A percentile compares a stretch with the other conserved stretches of the same genome.
Conservation (phyloP, 1,140 invertebrate genomes). For the Eurosta solidaginis region DNA sequence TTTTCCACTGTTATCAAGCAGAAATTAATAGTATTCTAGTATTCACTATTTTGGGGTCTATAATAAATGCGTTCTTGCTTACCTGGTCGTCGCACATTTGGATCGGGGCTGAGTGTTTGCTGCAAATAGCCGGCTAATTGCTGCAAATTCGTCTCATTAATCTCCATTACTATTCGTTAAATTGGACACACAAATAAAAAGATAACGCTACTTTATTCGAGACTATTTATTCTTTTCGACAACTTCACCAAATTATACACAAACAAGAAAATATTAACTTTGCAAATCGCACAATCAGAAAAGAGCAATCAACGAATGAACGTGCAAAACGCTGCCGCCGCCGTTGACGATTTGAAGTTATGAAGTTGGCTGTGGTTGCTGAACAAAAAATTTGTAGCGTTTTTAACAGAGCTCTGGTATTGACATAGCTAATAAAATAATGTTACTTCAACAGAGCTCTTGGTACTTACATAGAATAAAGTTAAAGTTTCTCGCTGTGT, state of each 20-base stretch:
- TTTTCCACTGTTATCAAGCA: slow-evolving; percentile 78
- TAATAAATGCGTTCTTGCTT: slow-evolving; percentile 50
- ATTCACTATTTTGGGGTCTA: too few species aligned
- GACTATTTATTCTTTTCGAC: background rate
- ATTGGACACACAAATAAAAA: background rate
- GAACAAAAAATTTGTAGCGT: too few species aligned
- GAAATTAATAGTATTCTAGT: too few species aligned
- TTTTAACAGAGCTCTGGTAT: too few species aligned
- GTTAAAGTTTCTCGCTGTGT: too few species aligned
- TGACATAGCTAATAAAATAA: background rate
- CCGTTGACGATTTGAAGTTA: background rate
- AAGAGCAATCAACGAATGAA: background rate
- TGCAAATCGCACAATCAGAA: background rate
- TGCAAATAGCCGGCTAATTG: slow-evolving; percentile 82
- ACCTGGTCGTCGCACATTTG: slow-evolving; percentile 81
- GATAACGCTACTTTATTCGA: background rate
- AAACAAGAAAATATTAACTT: background rate
- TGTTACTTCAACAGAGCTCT: too few species aligned
- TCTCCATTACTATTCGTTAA: slow-evolving; percentile 68
- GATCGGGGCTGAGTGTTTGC: slow-evolving; percentile 86
- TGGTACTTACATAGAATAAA: too few species aligned
- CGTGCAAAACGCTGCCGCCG: background rate
- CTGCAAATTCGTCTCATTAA: slow-evolving; percentile 80
- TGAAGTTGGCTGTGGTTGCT: slow-evolving; percentile 14
- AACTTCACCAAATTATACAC: background rate